Evolutionary conservation across 1,140 invertebrate species (phyloP), one percentile per base, ranked within the genome.

Genomic region (Triops cancriformis): DNA sequence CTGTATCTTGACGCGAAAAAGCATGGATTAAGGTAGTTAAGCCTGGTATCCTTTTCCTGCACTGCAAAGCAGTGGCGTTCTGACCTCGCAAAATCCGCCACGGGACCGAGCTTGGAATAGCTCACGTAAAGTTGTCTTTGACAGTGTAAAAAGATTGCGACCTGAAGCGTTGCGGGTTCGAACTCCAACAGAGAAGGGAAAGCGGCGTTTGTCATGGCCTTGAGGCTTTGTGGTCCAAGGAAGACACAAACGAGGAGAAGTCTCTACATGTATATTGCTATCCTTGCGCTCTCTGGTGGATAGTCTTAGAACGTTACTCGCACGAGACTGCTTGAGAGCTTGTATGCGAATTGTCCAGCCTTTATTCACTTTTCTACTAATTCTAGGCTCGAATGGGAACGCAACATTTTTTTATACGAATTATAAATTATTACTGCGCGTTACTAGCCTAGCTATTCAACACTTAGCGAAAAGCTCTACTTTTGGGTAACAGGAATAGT

Each of bases 101-200:
- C n/a, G 51, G 2, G 23, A 64, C n/a, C 51, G 51, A 64, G 23
- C 51, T 64, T 23, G 14, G 51, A 64, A 64, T 64, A 64, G 51
- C 51, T 23, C 23, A 23, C 51, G 23, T 64, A 64, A 14, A 23
- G 31, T 37, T 64, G 14, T 23, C 18, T 64, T 64, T 14, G 18
- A 14, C 14, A 64, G 51, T 18, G 14, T n/a, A 14, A 64, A 64
- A 23, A 14, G 51, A 64, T 23, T 64, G 51, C 23, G 51, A 64
- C 51, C 51, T 64, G 51, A 64, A 64, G 51, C 51, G 14, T 64
- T 64, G 51, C 51, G 51, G 51, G 51, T 64, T 64, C 14, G 51
- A 23, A 64, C 23, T 64, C 14, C 51, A 64, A 37, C 31, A 37
- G 31, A 37, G 31, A 37, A 37, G 51, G 23, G 51, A 64, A 23